Conservation (phyloP, 1,140 invertebrate species). For the Nilaparvata lugens region DNA sequence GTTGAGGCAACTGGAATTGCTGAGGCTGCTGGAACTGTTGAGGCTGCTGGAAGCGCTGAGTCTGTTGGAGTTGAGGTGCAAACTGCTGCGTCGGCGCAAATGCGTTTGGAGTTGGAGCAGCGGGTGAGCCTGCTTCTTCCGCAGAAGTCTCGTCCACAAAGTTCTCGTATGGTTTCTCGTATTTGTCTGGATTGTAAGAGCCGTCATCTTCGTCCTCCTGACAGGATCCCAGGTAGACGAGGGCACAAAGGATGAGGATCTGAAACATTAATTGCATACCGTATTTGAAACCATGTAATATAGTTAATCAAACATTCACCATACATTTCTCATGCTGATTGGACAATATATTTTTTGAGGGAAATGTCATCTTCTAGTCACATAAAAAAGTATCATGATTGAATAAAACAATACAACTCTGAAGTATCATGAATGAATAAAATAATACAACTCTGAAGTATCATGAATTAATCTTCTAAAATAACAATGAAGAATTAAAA, state of each 20-base stretch:
- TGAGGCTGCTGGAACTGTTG: background rate
- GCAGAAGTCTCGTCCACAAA: background rate
- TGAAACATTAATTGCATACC: background rate
- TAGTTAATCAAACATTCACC: too few relatives aligned
- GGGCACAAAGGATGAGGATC: background rate
- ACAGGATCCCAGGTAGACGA: background rate
- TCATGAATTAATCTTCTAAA: too few relatives aligned
- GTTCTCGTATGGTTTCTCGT: constrained; percentile 15
- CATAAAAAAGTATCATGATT: too few relatives aligned
- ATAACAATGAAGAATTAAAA: too few relatives aligned
- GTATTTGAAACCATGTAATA: too few relatives aligned
- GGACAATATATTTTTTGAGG: too few relatives aligned
- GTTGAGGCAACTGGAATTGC: background rate
- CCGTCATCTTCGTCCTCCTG: constrained; percentile 14
- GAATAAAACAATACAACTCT: too few relatives aligned
- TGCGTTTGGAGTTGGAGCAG: background rate
- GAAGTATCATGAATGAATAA: too few relatives aligned
- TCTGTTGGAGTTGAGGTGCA: background rate
- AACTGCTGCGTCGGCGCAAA: background rate
- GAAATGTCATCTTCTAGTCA: too few relatives aligned
- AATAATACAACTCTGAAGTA: too few relatives aligned
- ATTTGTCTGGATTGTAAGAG: constrained; percentile 10
- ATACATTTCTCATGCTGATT: too few relatives aligned
- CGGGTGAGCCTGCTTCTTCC: background rate
- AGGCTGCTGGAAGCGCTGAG: background rate